phyloP scores from a whole-genome alignment of 2,113 vertebrate species.

The Neotoma lepida region DNA sequence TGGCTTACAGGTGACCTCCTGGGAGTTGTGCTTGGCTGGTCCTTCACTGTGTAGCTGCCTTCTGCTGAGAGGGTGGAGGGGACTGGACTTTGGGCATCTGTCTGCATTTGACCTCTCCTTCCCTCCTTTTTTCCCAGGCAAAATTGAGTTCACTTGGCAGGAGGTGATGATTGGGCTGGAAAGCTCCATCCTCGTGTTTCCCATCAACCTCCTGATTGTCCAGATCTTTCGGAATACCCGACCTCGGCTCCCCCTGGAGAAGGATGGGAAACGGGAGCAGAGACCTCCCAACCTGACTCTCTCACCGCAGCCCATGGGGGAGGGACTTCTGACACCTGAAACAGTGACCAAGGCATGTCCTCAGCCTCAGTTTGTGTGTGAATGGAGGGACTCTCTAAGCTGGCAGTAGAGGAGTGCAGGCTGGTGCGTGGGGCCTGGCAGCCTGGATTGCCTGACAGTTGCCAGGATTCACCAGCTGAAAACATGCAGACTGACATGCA shows the following conservation, averaged over 20 bases:
- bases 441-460: not conserved
- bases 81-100: not conserved
- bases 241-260: constrained; percentile 78
- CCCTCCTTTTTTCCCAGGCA: constrained; percentile 84
- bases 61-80: not conserved
- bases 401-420: not conserved
- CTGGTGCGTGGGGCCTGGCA: not conserved
- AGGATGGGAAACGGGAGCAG: constrained; percentile 84
- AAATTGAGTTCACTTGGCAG: constrained; percentile 97
- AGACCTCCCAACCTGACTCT: constrained; percentile 81
- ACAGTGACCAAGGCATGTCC: constrained; percentile 90
- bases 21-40: not conserved
- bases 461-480: not conserved
- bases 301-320: constrained; percentile 76
- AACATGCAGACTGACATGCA: not conserved
- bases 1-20: not conserved
- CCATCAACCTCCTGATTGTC: constrained; percentile 96
- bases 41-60: not conserved
- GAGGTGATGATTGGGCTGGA: constrained; percentile 96
- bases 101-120: not conserved
- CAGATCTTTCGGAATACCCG: constrained; percentile 93
- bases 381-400: not conserved
- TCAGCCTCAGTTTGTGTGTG: not conserved
- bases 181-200: constrained; percentile 97
- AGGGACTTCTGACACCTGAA: constrained; percentile 88